Evolutionary conservation across 2,113 vertebrate genomes (phyloP), one percentile per base, ranked within the genome.

Genomic region (Hydropotes inermis): DNA sequence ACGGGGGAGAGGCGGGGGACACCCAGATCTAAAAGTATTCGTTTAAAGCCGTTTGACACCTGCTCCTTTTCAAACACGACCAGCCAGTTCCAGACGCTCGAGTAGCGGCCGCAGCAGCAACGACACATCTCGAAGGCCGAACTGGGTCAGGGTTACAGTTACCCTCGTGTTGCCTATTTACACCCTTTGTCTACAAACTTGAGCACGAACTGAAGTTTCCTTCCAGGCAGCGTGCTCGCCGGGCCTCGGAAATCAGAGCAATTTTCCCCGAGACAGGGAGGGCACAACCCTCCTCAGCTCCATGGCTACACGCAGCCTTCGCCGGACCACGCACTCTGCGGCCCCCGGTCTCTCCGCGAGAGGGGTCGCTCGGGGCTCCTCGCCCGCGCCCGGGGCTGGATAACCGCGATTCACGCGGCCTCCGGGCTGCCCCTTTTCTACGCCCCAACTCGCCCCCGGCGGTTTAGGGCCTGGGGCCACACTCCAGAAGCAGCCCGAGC

Each of bases 101-200:
- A 17, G 61, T 61, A 15, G 87, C 89, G 7, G 89, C 47, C 6
- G 55, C 87, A 2, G 78, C 47, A 0, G 60, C 85, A 90, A 15
- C 1, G 52, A 70, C 96, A 78, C 83, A 81, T 19, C 74, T 13
- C 0, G 54, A 70, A 70, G 61, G 91, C 95, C 82, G 6, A 84
- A 83, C 0, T 36, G 89, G 97, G 95, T 96, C 96, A 81, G 91
- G 89, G 64, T 90, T 86, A 81, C 67, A 21, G 89, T 47, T 86
- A 67, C 96, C 47, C 85, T 82, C 15, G 5, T 1, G 61, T 1
- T 36, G 79, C 87, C 8, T 33, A 52, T 39, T 57, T 21, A 85
- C 74, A 58, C 89, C 93, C 93, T 94, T 97, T 95, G 95, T 90
- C 97, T 81, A 47, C 87, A 85, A 95, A 98, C 98, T 97, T 92